Evolutionary conservation across 2,888 invertebrate genomes (phyloP), one percentile per base, ranked within the genome.

Genomic region (Acanthoscelides obtectus): DNA sequence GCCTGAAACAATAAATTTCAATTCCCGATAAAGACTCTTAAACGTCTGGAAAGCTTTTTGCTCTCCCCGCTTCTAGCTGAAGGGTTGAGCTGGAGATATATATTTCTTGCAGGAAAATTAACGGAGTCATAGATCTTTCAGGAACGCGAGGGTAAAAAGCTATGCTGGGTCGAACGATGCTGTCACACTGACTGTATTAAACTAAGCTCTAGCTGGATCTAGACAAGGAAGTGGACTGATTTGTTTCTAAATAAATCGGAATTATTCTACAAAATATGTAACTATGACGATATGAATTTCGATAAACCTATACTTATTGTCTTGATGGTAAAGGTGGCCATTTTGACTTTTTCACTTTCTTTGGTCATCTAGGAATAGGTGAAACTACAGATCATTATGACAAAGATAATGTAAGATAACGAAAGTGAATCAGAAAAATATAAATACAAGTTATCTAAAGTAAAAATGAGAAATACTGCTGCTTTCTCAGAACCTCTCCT

Each of bases 31-130:
- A 75, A 75, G 75, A 74, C 72, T 73, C 73, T 72, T 76, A 75
- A 76, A 74, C 75, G 69, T 72, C 74, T 72, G 72, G 72, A 73
- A 63, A 73, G 77, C 76, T 79, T 79, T 78, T 79, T 78, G 77
- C 77, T 73, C 71, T 69, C 45, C 45, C 45, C 12, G 45, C 45
- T 45, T 45, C 45, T 45, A 79, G 75, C 76, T 74, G 79, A 79
- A 81, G 80, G 79, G 80, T 80, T 81, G 22, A 79, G 75, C 65
- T 68, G 20, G 64, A 67, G 68, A 72, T 80, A 80, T 80, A 81
- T 80, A 81, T 80, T 80, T 80, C 81, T 81, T 81, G 80, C 80
- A 78, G 78, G 79, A 80, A 81, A 81, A 81, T 81, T 81, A 81
- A 81, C 81, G 76, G 78, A 78, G 80, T 79, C 80, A 80, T 81